phyloP scores from a whole-genome alignment of 1,140 invertebrate species.

The Cydia amplana region DNA sequence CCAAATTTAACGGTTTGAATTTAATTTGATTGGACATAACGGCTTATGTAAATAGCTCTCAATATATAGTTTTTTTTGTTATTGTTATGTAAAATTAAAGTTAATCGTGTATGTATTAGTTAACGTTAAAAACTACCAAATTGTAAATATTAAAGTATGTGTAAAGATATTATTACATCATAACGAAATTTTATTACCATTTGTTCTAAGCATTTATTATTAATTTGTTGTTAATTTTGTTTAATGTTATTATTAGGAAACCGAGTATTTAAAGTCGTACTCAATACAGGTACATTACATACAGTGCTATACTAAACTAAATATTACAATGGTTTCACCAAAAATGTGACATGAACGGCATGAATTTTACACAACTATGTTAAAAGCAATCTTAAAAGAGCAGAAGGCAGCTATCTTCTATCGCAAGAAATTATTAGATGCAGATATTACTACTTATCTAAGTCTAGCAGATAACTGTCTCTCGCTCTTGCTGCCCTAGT shows the following conservation, averaged over 20 bases:
- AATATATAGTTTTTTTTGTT: conserved; percentile 53
- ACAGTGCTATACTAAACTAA: conserved; percentile 1
- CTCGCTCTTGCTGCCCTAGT: too few relatives aligned
- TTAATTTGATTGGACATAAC: conserved; percentile 48
- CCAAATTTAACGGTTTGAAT: conserved; percentile 51
- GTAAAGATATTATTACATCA: conserved; percentile 77
- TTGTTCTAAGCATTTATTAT: conserved; percentile 76
- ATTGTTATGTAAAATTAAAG: conserved; percentile 59
- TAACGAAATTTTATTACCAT: conserved; percentile 78
- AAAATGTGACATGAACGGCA: not conserved
- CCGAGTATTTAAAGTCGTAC: conserved; percentile 41
- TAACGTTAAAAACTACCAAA: conserved; percentile 74
- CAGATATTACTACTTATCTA: not conserved
- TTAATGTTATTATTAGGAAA: conserved; percentile 62
- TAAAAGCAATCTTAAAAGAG: not conserved
- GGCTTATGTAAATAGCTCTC: conserved; percentile 59
- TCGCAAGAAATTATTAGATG: not conserved
- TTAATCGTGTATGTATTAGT: conserved; percentile 74
- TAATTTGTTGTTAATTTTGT: conserved; percentile 77
- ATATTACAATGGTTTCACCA: not conserved
- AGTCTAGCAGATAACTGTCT: not conserved
- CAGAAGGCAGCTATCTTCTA: not conserved
- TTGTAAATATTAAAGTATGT: conserved; percentile 68
- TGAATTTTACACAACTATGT: not conserved
- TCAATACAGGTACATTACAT: conserved; percentile 5